Evolutionary conservation across 2,113 vertebrate genomes (phyloP), one percentile per base, ranked within the genome.

Genomic region (Nothobranchius furzeri): DNA sequence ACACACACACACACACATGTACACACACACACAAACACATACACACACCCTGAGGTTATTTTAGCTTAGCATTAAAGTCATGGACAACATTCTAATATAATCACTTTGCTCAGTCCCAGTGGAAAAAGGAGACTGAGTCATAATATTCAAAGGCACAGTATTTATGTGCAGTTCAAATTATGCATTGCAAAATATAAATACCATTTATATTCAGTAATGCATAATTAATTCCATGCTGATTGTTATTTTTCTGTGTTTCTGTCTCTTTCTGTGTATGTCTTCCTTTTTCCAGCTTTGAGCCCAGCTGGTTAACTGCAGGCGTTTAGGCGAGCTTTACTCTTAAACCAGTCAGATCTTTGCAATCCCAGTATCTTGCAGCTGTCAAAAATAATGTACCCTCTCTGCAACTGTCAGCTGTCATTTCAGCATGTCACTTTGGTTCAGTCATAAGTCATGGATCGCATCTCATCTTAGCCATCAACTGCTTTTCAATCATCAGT

Each of bases 371-470:
- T 52, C 30, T 15, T 46, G 24, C 24, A 37, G 13, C 43, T 70
- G 68, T 70, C 30, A 37, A 56, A 35, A 24, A 67, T 48, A 30
- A 11, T 11, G 10, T 40, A 10, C 0, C 1, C 54, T 10, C 20
- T 46, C 37, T 60, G 42, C 24, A 17, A 37, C 2, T 55, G 43
- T 56, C 35, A 50, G 52, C 51, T 64, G 49, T 60, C 50, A 43
- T 36, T 73, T 73, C 53, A 48, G 42, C n/a, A 12, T 9, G 24
- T 61, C 68, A 55, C 68, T 54, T 70, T 12, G 57, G 25, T 54
- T 43, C 57, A 46, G 20, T 58, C 25, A n/a, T 24, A 60, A 53
- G 43, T 42, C 30, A 17, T 37, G 62, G 30, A 25, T 66, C 62
- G 14, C 14, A 30, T 49, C 62, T 60, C 11, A 17, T 49, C 62